phyloP scores from a whole-genome alignment of 2,797 vertebrate genomes.

The Karalla daura region DNA sequence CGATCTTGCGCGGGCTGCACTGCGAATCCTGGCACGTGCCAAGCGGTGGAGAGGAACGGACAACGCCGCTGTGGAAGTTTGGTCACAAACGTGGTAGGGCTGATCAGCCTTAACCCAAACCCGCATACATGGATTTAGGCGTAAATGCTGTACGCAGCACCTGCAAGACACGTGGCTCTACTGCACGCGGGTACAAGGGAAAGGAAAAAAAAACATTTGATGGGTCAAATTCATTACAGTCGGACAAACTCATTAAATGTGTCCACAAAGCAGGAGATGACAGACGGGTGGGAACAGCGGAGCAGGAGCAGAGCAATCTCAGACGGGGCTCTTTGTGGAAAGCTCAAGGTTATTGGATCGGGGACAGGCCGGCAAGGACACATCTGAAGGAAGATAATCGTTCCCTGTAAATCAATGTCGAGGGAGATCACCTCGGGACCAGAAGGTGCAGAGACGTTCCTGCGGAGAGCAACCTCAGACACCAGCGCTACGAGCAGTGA shows the following conservation, averaged over 20 bases:
- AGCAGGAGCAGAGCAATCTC: conserved; percentile 19
- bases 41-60: conserved; percentile 7
- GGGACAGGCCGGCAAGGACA: conserved; percentile 32
- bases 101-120: too few relatives aligned
- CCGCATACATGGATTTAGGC: too few relatives aligned
- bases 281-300: conserved; percentile 22
- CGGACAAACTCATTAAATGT: conserved; percentile 24
- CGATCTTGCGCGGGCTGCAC: conserved; percentile 17
- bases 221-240: background rate
- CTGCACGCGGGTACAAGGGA: too few relatives aligned
- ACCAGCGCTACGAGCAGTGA: too few relatives aligned
- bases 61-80: too few relatives aligned
- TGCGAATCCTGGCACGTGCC: conserved; percentile 4
- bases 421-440: conserved; percentile 14
- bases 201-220: conserved; percentile 1
- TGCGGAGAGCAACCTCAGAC: too few relatives aligned
- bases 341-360: conserved; percentile 48
- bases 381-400: conserved; percentile 35
- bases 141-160: background rate
- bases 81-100: too few relatives aligned
- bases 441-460: too few relatives aligned
- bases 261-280: conserved; percentile 1
- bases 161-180: too few relatives aligned
- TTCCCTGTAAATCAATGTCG: conserved; percentile 50
- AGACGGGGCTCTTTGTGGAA: conserved; percentile 17